phyloP scores from a whole-genome alignment of 1,140 invertebrate genomes.

The Diabrotica virgifera region DNA sequence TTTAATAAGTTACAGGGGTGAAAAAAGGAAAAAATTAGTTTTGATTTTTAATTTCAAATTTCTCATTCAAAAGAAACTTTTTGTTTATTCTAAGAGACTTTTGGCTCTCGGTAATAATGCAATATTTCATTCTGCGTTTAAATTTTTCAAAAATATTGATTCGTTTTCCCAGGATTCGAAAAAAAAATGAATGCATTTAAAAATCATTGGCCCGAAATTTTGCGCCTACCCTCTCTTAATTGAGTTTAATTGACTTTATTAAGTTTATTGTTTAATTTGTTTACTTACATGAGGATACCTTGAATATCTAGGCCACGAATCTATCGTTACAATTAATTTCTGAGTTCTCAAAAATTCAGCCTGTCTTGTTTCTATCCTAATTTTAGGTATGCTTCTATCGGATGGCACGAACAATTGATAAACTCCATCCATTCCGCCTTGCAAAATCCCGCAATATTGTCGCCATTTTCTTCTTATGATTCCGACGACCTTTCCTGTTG shows the following conservation, averaged over 20 bases:
- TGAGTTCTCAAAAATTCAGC: conserved; percentile 76
- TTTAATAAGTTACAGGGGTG: too few species aligned
- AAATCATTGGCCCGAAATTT: too few species aligned
- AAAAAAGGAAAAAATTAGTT: too few species aligned
- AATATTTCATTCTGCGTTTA: too few species aligned
- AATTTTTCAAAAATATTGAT: too few species aligned
- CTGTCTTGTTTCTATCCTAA: conserved; percentile 89
- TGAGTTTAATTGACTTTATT: background rate
- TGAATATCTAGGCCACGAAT: conserved; percentile 87
- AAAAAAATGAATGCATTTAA: too few species aligned
- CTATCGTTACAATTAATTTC: conserved; percentile 87
- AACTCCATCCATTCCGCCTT: conserved; percentile 67
- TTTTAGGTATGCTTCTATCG: conserved; percentile 85
- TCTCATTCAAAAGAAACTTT: too few species aligned
- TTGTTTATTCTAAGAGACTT: too few species aligned
- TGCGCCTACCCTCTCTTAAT: too few species aligned
- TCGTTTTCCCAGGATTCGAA: too few species aligned
- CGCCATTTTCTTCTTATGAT: conserved; percentile 96
- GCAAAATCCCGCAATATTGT: conserved; percentile 93
- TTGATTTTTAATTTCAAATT: too few species aligned
- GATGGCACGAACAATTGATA: conserved; percentile 87
- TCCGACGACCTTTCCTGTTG: conserved; percentile 88
- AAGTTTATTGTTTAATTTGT: background rate
- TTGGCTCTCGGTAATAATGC: too few species aligned
- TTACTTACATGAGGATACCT: conserved; percentile 61